phyloP scores from a whole-genome alignment of 1,140 invertebrate species.

The Rhagoletis zephyria region DNA sequence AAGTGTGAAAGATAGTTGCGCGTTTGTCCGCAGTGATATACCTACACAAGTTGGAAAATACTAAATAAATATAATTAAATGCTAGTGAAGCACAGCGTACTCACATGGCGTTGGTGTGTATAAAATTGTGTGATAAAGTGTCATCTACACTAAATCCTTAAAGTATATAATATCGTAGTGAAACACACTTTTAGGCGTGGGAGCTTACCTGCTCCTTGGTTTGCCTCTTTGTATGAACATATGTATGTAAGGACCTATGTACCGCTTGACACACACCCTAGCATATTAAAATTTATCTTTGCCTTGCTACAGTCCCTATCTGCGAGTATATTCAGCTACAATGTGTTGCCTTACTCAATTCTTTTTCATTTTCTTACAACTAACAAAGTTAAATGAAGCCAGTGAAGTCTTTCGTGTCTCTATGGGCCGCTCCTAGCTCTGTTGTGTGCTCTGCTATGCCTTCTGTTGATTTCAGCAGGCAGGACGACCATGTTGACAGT shows the following conservation, averaged over 20 bases:
- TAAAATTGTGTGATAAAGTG: neutral
- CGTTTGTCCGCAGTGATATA: neutral
- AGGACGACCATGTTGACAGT: constrained; percentile 19
- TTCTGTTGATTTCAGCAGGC: neutral
- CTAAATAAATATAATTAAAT: neutral
- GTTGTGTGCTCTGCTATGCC: neutral
- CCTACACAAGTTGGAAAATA: neutral
- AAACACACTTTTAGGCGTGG: neutral
- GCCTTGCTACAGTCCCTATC: neutral
- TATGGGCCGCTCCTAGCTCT: neutral
- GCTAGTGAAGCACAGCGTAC: neutral
- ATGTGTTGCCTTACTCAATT: neutral
- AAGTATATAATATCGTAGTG: neutral
- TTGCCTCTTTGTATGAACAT: too few relatives aligned
- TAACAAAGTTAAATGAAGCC: constrained; percentile 38
- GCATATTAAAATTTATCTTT: neutral
- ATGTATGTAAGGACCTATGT: too few relatives aligned
- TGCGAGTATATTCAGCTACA: neutral
- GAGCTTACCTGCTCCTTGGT: neutral
- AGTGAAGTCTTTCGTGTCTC: neutral
- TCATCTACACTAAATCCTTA: neutral
- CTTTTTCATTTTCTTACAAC: neutral
- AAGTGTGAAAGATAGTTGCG: neutral
- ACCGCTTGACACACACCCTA: neutral
- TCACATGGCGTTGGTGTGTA: neutral